Base-by-base conservation (phyloP, 1,140 invertebrate species). In the Neoseiulus cucumeris region DNA sequence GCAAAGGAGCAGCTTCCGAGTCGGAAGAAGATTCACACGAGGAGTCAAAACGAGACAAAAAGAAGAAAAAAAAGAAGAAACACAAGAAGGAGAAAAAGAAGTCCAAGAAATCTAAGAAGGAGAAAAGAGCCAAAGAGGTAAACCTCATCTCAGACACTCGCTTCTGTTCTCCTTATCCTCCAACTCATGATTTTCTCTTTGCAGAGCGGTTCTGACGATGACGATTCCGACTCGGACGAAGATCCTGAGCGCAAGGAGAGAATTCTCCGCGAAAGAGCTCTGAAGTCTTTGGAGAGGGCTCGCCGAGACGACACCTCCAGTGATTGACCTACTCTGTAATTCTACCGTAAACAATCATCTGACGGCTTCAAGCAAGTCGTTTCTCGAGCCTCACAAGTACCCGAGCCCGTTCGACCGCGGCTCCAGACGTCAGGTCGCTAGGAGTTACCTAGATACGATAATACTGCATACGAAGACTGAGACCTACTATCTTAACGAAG, bases 1-100 rank as follows among this genome's bases (percentile, higher is more conserved):
- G 9, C 33, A 39, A 39, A 39, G 33, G 33, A 39, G n/a, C n/a
- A n/a, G n/a, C 45, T 7, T 59, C 51, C 1, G 51, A 59, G 22
- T 59, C 51, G 1, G 22, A 59, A n/a, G 51, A 59, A 18, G 18
- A 20, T 47, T 25, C 51, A 1, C 25, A 59, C 14, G 51, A 25
- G 22, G 51, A 59, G 51, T 29, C 25, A 25, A 25, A 33, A 17
- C 25, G 22, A 59, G 51, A 59, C 25, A 59, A 59, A 9, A 59
- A 59, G 22, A 33, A 25, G 25, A 59, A 59, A 59, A 59, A 25
- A 20, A 59, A 59, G 22, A 59, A 59, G 51, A 59, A 59, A 20
- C 25, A 59, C 51, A 59, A 59, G 51, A 59, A 59, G 9, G 33
- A 59, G 51, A 59, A 59, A 25, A 59, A 33, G 25, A 59, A 33